Conservation (phyloP, 2,797 vertebrate species). For the Takifugu rubripes region DNA sequence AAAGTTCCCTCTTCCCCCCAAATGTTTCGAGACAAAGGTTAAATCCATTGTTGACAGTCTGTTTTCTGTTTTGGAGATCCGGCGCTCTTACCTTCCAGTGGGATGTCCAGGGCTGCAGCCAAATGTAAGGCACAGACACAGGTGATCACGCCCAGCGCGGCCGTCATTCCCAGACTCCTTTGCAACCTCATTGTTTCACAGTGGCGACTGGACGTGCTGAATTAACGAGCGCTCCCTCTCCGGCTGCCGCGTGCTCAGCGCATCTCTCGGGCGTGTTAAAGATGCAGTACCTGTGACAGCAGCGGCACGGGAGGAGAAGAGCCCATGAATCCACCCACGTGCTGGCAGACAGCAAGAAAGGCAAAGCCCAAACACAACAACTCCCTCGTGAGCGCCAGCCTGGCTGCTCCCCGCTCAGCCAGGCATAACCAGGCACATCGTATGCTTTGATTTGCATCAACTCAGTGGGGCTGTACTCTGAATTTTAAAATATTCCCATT, state of each 20-base stretch:
- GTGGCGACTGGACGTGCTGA: conserved; percentile 42
- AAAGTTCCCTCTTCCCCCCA: conserved; percentile 1
- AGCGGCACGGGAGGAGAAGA: conserved; percentile 49
- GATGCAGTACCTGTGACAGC: conserved; percentile 61
- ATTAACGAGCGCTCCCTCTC: conserved; percentile 36
- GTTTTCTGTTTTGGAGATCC: background rate
- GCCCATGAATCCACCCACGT: conserved; percentile 58
- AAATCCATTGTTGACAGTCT: background rate
- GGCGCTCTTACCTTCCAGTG: conserved; percentile 73
- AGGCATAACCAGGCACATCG: conserved; percentile 42
- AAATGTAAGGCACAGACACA: conserved; percentile 59
- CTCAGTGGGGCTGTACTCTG: conserved; percentile 27
- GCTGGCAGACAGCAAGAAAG: conserved; percentile 40
- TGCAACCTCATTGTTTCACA: conserved; percentile 64
- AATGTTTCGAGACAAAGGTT: background rate
- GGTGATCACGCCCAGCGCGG: conserved; percentile 48
- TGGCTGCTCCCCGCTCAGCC: conserved; percentile 53
- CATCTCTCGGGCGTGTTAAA: conserved; percentile 60
- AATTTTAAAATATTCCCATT: conserved; percentile 58
- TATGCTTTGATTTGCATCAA: conserved; percentile 48
- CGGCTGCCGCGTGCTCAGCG: conserved; percentile 61
- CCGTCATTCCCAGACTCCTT: conserved; percentile 45
- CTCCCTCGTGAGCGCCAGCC: conserved; percentile 51
- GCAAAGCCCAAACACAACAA: conserved; percentile 59
- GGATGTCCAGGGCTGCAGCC: conserved; percentile 69